Evolutionary conservation across 2,888 invertebrate species (phyloP).

Genomic region (Rapana venosa): DNA sequence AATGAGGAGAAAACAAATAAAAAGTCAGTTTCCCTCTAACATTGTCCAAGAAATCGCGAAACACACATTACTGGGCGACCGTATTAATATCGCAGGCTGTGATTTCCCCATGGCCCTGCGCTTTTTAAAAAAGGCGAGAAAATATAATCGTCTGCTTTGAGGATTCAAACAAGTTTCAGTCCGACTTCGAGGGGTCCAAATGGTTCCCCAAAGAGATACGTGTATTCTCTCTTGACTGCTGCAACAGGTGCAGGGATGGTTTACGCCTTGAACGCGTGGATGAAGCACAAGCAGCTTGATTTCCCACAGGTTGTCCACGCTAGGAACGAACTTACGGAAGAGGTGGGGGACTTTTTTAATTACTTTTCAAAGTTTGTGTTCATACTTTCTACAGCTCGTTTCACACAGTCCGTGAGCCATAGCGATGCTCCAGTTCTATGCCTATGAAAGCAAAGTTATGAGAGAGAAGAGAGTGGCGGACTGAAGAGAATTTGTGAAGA

Average conservation of each 20-base stretch:
- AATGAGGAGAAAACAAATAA: slow-evolving; percentile 31
- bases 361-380: neutral
- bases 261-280: slow-evolving; percentile 23
- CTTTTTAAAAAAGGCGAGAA: slow-evolving; percentile 27
- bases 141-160: slow-evolving; percentile 19
- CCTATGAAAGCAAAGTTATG: too few relatives aligned
- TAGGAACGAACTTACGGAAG: neutral
- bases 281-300: neutral
- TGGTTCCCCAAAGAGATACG: slow-evolving; percentile 15
- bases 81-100: slow-evolving; percentile 35
- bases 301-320: slow-evolving; percentile 30
- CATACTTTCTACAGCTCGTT: neutral
- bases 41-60: neutral
- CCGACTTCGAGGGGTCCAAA: neutral
- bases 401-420: too few relatives aligned
- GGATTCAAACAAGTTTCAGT: slow-evolving; percentile 10
- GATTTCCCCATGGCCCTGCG: slow-evolving; percentile 36
- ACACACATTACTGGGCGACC: neutral
- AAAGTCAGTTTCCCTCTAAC: slow-evolving; percentile 43
- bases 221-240: slow-evolving; percentile 30
- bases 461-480: neutral
- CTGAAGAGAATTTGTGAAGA: neutral
- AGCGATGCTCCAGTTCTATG: too few relatives aligned
- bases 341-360: slow-evolving; percentile 3
- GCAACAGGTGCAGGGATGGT: slow-evolving; percentile 32